phyloP scores from a whole-genome alignment of 2,113 vertebrate genomes.

The Dendrocopos noguchii region DNA sequence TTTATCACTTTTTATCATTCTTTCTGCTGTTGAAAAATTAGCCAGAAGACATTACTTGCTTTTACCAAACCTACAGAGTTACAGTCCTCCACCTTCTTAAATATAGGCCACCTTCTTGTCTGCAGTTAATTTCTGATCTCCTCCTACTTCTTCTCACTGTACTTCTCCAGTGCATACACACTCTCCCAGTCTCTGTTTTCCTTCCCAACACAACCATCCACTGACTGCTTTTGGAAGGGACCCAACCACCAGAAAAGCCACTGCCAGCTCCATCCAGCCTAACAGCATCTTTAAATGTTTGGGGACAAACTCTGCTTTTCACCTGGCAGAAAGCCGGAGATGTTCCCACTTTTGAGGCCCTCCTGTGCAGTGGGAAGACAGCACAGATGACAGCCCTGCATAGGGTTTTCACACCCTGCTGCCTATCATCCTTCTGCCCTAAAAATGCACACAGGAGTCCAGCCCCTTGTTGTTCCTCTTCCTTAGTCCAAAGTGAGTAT shows the following conservation, averaged over 20 bases:
- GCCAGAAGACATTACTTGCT: background rate
- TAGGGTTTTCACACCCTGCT: background rate
- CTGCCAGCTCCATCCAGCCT: background rate
- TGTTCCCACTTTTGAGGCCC: background rate
- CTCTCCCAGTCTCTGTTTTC: background rate
- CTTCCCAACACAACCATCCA: background rate
- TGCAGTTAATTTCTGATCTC: background rate
- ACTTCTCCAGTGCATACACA: rapidly evolving
- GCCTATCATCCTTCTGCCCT: background rate
- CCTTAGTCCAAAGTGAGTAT: background rate
- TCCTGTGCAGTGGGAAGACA: rapidly evolving
- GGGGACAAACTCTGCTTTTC: background rate
- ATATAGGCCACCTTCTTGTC: background rate
- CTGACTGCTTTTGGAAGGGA: background rate
- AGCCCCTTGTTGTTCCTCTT: background rate
- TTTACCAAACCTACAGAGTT: background rate
- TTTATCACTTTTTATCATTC: background rate
- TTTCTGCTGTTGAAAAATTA: background rate
- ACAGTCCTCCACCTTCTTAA: background rate
- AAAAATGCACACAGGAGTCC: background rate
- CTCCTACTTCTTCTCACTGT: background rate
- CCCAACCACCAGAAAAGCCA: background rate
- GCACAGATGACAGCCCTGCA: background rate
- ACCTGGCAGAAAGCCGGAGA: background rate
- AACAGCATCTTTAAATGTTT: background rate